Evolutionary conservation across 23 tunicate species (phyloP).

Genomic region (Oikopleura dioica): DNA sequence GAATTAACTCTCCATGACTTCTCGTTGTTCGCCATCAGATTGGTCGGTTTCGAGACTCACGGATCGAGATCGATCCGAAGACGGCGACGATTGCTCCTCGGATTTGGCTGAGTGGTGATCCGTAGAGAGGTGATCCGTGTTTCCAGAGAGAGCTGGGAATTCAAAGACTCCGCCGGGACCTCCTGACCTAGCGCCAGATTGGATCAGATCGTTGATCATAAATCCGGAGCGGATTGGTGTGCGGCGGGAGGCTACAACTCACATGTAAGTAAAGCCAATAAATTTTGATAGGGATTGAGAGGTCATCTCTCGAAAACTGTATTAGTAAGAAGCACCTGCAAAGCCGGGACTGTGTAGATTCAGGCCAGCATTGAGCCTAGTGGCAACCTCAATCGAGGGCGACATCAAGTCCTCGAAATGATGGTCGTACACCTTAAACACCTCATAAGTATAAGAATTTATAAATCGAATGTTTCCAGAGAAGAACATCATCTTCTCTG

Average conservation of each 20-base stretch:
- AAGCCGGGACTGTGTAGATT: slow-evolving; percentile 8
- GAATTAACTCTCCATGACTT: too few relatives aligned
- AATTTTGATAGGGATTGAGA: too few relatives aligned
- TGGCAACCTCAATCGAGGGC: slow-evolving; percentile 8
- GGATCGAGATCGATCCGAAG: slow-evolving; percentile 10
- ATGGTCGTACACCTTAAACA: background rate
- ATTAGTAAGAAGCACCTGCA: too few relatives aligned
- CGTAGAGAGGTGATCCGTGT: background rate
- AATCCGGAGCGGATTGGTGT: background rate
- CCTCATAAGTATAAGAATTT: background rate
- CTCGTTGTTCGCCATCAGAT: too few relatives aligned
- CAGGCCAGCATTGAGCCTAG: background rate
- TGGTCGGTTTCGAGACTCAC: background rate
- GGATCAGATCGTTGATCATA: slow-evolving; percentile 6
- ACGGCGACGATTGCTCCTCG: too few relatives aligned
- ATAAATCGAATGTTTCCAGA: background rate
- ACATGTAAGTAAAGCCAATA: too few relatives aligned
- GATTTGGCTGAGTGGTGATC: background rate
- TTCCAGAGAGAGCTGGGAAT: background rate
- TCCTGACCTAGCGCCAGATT: background rate
- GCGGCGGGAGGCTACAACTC: slow-evolving; percentile 12
- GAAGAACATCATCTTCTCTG: background rate
- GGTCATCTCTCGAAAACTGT: too few relatives aligned
- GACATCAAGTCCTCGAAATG: slow-evolving; percentile 4
- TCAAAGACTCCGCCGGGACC: background rate